Percentiles rank a stretch among this genome's conserved stretches.
Evolutionary conservation across 2,888 invertebrate genomes (phyloP).

Genomic region (Heliconius ismenius): DNA sequence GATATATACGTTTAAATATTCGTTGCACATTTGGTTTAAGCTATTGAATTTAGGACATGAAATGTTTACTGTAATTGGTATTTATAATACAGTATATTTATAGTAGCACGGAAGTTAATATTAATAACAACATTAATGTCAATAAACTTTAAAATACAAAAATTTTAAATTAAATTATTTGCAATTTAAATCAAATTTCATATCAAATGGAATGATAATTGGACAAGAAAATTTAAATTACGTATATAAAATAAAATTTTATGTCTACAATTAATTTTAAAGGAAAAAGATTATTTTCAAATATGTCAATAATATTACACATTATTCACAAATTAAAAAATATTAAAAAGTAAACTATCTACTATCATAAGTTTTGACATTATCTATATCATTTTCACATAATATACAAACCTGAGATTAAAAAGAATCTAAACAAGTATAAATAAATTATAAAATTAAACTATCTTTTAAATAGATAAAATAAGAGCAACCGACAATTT

Average conservation of each 20-base stretch:
- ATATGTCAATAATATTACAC: too few species aligned
- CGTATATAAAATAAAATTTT: too few species aligned
- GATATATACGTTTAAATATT: background rate
- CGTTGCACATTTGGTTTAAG: background rate
- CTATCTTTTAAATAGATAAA: background rate
- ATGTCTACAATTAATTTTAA: too few species aligned
- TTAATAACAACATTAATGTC: background rate
- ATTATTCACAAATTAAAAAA: too few species aligned
- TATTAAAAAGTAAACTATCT: too few species aligned
- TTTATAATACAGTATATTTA: background rate
- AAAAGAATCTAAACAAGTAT: too few species aligned
- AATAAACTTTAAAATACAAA: background rate
- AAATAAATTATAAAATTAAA: too few species aligned
- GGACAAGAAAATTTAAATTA: too few species aligned
- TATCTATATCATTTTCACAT: background rate
- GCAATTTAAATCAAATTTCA: background rate
- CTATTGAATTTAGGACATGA: background rate
- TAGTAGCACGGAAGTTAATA: too few species aligned
- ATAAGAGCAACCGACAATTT: conserved; percentile 30
- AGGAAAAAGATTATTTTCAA: too few species aligned
- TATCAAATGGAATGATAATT: background rate
- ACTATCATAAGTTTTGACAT: background rate
- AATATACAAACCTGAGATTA: too few species aligned
- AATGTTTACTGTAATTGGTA: background rate
- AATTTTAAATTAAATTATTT: background rate